Evolutionary conservation across 2,888 invertebrate species (phyloP).

Genomic region (Lathronympha strigana): DNA sequence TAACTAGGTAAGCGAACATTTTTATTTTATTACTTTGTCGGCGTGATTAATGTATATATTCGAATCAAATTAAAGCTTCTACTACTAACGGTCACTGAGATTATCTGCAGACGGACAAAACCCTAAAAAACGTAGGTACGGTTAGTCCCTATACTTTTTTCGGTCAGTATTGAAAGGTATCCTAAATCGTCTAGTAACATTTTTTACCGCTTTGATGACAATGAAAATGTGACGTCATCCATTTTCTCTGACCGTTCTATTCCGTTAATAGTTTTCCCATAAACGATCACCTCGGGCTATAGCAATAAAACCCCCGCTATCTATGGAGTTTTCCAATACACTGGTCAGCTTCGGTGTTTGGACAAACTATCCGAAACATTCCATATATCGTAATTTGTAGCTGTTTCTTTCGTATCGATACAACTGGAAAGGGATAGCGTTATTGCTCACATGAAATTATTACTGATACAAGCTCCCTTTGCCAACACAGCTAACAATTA

Average conservation of each 20-base stretch:
- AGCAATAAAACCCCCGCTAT: constrained; percentile 76
- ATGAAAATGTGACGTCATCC: constrained; percentile 71
- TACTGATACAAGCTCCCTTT: constrained; percentile 50
- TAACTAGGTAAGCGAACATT: too few relatives aligned
- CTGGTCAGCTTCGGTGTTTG: constrained; percentile 52
- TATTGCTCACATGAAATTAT: constrained; percentile 10
- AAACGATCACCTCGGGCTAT: constrained; percentile 77
- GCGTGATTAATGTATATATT: too few relatives aligned
- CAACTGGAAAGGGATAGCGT: constrained; percentile 21
- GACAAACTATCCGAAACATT: constrained; percentile 9
- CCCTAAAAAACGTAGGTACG: too few relatives aligned
- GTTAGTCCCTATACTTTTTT: background rate
- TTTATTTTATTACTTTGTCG: too few relatives aligned
- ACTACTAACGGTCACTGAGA: too few relatives aligned
- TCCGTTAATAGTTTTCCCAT: constrained; percentile 79
- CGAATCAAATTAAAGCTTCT: too few relatives aligned
- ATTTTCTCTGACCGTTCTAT: constrained; percentile 58
- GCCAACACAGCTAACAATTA: constrained; percentile 81
- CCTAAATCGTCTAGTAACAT: constrained; percentile 35
- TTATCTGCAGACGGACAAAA: too few relatives aligned
- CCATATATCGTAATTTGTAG: constrained; percentile 10
- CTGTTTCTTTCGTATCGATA: constrained; percentile 33
- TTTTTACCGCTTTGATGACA: constrained; percentile 38
- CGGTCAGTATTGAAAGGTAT: background rate
- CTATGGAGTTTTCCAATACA: constrained; percentile 80